phyloP scores from a whole-genome alignment of 2,797 vertebrate genomes.

The Enteromius treurensis region DNA sequence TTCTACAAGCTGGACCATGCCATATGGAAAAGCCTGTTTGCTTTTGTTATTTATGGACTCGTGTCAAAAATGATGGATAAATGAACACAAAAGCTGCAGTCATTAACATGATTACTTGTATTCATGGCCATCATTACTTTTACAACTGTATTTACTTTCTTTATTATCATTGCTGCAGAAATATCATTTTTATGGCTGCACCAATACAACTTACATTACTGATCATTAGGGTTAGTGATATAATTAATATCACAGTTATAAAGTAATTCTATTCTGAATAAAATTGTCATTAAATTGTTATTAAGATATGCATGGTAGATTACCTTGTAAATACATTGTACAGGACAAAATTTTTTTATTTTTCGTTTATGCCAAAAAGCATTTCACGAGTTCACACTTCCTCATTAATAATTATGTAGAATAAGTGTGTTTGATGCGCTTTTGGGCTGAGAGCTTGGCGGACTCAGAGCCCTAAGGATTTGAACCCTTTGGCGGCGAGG shows the following conservation, averaged over 20 bases:
- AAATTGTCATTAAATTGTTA: neutral
- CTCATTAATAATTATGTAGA: too few relatives aligned
- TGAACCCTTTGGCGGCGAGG: too few relatives aligned
- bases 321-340: too few relatives aligned
- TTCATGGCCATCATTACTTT: conserved; percentile 22
- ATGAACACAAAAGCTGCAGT: conserved; percentile 18
- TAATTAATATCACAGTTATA: neutral
- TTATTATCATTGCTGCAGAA: conserved; percentile 10
- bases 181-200: neutral
- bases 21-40: conserved; percentile 72
- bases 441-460: too few relatives aligned
- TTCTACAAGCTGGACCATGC: conserved; percentile 67
- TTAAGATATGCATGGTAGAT: neutral
- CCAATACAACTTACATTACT: neutral
- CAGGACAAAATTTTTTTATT: too few relatives aligned
- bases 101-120: conserved; percentile 23
- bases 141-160: conserved; percentile 16
- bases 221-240: neutral
- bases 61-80: conserved; percentile 72
- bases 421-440: too few relatives aligned
- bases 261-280: conserved; percentile 14
- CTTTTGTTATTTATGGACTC: conserved; percentile 72
- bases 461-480: too few relatives aligned
- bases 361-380: too few relatives aligned
- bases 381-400: too few relatives aligned